phyloP scores from a whole-genome alignment of 2,888 invertebrate genomes.

The Diogma glabrata region DNA sequence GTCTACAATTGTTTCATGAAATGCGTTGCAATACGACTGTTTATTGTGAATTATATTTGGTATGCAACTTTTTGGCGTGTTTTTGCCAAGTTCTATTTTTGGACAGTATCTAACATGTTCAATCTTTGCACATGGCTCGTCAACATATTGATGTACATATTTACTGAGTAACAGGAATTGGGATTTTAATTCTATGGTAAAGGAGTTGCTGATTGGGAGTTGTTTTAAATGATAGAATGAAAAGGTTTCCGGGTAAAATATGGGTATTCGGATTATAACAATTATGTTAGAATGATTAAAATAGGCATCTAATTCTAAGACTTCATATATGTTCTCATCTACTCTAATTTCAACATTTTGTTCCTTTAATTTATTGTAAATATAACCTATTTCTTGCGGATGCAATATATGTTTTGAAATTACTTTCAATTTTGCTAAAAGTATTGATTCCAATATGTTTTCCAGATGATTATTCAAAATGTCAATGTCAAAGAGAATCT shows the following conservation, averaged over 20 bases:
- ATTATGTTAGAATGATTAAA: too few relatives aligned
- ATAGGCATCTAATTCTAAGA: neutral
- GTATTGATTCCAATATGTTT: constrained; percentile 12
- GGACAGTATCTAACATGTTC: neutral
- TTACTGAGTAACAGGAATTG: neutral
- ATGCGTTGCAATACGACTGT: neutral
- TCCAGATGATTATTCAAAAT: constrained; percentile 11
- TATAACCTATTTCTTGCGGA: constrained; percentile 6
- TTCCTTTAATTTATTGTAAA: constrained; percentile 1
- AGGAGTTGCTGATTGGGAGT: neutral
- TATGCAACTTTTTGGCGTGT: neutral
- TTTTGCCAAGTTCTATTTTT: neutral
- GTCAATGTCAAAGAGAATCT: constrained; percentile 11
- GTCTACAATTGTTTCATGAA: too few relatives aligned
- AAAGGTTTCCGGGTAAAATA: neutral
- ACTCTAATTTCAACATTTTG: constrained; percentile 9
- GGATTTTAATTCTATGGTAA: neutral
- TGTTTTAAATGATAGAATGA: neutral
- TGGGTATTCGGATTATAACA: neutral
- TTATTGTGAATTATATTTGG: neutral
- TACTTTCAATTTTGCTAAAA: constrained; percentile 12
- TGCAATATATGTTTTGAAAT: constrained; percentile 14
- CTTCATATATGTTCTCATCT: constrained; percentile 10
- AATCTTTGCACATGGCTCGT: neutral
- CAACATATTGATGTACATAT: neutral